Base-by-base conservation (phyloP, 2,113 vertebrate genomes). In the Nycticorax nycticorax region DNA sequence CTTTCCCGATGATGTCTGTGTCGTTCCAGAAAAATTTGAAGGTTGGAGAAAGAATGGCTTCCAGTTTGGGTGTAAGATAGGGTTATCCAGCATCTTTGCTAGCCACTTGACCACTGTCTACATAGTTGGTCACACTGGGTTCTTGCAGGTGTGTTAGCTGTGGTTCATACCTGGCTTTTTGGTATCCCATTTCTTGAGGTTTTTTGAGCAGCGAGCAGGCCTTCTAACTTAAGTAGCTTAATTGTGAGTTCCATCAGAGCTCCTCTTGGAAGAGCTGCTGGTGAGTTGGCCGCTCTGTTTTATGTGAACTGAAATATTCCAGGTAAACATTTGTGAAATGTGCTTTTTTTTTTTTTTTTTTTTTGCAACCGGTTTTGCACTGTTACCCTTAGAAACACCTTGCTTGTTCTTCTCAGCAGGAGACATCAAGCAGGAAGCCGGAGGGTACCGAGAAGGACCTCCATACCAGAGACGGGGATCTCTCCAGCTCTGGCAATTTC, bases 401-500 rank as follows among this genome's bases (percentile, higher is more conserved):
- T 23, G 8, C 93, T 74, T 88, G 52, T 39, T 53, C 5, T 47
- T 57, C 41, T 85, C 72, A 80, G 73, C 94, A 99, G 99, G 98
- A 85, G 99, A 99, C 96, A 98, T 99, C 89, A 99, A 99, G 97
- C 99, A 99, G 97, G 99, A 99, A 88, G 98, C 96, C 0, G 96
- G 98, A 1, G 97, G 97, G 7, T 99, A 99, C 92, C 98, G 98
- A 14, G 99, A 99, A 77, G 99, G 99, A 3, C 98, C 99, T 2
- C 99, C 99, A 4, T 99, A 99, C 98, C 99, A 99, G 98, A 98
- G 99, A 59, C 98, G 99, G 6, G 99, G 99, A 12, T 99, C 99
- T 23, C 97, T 99, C 68, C 99, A 99, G 98, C 99, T 99, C 88
- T 99, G 99, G 99, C 99, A 99, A 89, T 99, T 99, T 91, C 98